Evolutionary conservation across 2,888 invertebrate species (phyloP).

Genomic region (Endotricha flammealis): DNA sequence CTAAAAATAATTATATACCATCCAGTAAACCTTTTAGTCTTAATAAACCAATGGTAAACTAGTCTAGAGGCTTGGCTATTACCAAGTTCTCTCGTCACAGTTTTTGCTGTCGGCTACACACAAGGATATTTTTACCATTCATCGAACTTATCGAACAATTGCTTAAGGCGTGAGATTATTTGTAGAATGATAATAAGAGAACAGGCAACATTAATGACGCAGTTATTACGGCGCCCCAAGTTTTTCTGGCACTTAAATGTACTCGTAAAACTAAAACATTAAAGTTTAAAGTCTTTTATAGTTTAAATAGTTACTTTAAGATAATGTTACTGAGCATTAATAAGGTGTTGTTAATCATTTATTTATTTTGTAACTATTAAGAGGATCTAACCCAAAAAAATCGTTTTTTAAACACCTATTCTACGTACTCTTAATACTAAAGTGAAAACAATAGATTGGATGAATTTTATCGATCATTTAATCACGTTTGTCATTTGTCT

Average conservation of each 20-base stretch:
- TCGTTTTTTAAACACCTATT: no score
- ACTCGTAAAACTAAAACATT: background rate
- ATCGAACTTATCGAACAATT: conserved; percentile 1
- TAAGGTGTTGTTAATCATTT: no score
- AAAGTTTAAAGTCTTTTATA: background rate
- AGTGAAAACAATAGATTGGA: no score
- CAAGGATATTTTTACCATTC: background rate
- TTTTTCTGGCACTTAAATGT: background rate
- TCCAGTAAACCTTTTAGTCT: conserved; percentile 13
- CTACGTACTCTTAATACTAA: no score
- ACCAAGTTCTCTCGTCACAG: conserved; percentile 34
- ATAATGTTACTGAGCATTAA: no score
- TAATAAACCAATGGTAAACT: conserved; percentile 32
- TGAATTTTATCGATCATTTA: no score
- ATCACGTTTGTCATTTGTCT: no score
- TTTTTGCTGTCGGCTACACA: conserved; percentile 36
- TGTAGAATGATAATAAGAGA: conserved; percentile 9
- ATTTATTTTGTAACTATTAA: no score
- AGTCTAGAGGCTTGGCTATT: conserved; percentile 37
- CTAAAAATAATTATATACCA: no score
- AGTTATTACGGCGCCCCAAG: conserved; percentile 1
- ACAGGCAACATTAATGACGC: background rate
- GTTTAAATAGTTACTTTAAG: no score
- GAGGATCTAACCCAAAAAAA: no score
- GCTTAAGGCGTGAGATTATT: conserved; percentile 12